Conservation (phyloP, 2,888 invertebrate genomes). For the Bibio marci region DNA sequence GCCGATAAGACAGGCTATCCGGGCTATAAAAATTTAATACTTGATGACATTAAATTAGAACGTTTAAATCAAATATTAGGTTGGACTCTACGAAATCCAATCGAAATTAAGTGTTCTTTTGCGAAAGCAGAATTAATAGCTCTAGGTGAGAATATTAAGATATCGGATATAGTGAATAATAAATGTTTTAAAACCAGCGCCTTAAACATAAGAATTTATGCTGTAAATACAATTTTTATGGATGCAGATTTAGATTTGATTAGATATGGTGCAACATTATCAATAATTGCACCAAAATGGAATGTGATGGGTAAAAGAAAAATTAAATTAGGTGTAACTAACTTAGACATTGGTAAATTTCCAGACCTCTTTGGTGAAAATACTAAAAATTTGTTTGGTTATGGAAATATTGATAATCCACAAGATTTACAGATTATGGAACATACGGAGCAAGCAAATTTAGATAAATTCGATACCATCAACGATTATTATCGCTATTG, state of each 20-base stretch:
- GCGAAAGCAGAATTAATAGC: neutral
- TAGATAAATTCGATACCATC: neutral
- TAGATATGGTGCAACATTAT: neutral
- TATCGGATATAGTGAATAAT: neutral
- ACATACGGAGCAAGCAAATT: neutral
- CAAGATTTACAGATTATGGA: neutral
- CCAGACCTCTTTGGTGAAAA: neutral
- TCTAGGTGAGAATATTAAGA: neutral
- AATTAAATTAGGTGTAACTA: neutral
- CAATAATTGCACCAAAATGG: slow-evolving; percentile 6
- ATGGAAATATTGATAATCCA: neutral
- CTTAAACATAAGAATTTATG: slow-evolving; percentile 1
- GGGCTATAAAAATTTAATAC: too few species aligned
- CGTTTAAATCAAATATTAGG: neutral
- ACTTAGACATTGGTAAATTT: neutral
- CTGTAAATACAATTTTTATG: slow-evolving; percentile 6
- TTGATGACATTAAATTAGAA: neutral
- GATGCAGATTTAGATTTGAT: slow-evolving; percentile 1
- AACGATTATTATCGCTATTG: neutral
- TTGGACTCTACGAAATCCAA: neutral
- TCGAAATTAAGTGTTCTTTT: neutral
- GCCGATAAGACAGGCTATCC: too few species aligned
- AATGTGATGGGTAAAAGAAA: neutral
- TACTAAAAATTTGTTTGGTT: slow-evolving; percentile 4
- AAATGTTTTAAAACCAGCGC: neutral